These are phyloP conservation scores for Netelia virgata DNA, from an alignment of 2,888 invertebrate genomes.

Conservation along the genomic window DNA sequence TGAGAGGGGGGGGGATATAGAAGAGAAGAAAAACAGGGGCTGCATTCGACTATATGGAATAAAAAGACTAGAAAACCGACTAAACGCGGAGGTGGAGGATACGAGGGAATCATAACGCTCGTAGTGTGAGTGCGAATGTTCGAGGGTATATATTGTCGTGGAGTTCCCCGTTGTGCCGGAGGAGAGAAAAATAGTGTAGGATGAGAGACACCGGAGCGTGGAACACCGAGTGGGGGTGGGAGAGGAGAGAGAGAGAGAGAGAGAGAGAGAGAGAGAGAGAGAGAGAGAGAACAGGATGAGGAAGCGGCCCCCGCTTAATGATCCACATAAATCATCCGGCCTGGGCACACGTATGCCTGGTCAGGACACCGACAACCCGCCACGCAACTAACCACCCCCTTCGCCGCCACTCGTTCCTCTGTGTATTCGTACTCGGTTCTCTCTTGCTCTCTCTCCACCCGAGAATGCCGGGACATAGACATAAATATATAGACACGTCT, in stretches of 20 bases:
- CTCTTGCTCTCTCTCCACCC: neutral
- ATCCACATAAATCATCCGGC: conserved; percentile 70
- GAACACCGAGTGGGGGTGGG: conserved; percentile 23
- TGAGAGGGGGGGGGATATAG: conserved; percentile 14
- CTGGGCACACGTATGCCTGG: conserved; percentile 63
- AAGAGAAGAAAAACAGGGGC: conserved; percentile 34
- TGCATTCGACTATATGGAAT: conserved; percentile 33
- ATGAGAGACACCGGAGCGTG: neutral
- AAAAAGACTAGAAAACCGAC: conserved; percentile 51
- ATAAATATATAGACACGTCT: conserved; percentile 9
- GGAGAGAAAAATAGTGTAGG: no score
- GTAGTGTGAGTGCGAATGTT: conserved; percentile 9
- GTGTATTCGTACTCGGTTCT: conserved; percentile 23
- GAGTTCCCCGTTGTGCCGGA: neutral
- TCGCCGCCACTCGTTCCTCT: conserved; percentile 9
- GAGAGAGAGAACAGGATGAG: conserved; percentile 53
- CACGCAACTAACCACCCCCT: conserved; percentile 31
- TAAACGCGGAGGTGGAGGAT: conserved; percentile 58
- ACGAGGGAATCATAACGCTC: conserved; percentile 58
- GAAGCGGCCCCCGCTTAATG: conserved; percentile 68
- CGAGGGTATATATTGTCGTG: neutral
- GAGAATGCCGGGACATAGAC: conserved; percentile 8
- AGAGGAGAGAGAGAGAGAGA: conserved; percentile 27
- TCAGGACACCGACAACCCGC: conserved; percentile 66
- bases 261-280: conserved; percentile 31